Conservation (phyloP, 2,797 vertebrate genomes). For the Poeciliopsis presidionis region DNA sequence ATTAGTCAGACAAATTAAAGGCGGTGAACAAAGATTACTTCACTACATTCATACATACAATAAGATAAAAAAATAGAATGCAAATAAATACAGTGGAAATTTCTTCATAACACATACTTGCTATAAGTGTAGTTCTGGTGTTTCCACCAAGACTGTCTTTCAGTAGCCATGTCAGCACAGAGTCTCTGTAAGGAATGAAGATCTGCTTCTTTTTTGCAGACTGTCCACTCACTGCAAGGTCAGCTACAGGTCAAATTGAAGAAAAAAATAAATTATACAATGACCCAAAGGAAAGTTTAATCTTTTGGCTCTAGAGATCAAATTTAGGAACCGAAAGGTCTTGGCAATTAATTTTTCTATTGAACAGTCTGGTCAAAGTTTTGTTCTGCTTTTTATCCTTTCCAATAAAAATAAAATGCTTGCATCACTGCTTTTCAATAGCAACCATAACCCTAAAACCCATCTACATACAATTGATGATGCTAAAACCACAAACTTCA, state of each 20-base stretch:
- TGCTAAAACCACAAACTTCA: not conserved
- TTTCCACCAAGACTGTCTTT: slow-evolving; percentile 98
- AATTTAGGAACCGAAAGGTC: not conserved
- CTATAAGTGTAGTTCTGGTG: slow-evolving; percentile 96
- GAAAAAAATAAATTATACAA: slow-evolving; percentile 21
- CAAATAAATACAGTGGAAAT: slow-evolving; percentile 6
- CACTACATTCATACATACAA: slow-evolving; percentile 1
- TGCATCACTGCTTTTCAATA: not conserved
- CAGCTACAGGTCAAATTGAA: slow-evolving; percentile 78
- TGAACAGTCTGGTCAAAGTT: too few relatives aligned
- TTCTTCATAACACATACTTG: slow-evolving; percentile 83
- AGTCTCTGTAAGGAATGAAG: slow-evolving; percentile 97
- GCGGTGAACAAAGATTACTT: not conserved
- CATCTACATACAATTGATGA: not conserved
- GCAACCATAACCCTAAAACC: not conserved
- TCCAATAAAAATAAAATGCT: not conserved
- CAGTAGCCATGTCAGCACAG: slow-evolving; percentile 95
- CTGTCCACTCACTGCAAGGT: slow-evolving; percentile 87
- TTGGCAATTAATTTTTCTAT: not conserved
- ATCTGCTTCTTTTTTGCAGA: slow-evolving; percentile 85
- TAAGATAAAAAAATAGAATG: not conserved
- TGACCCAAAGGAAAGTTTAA: slow-evolving; percentile 2
- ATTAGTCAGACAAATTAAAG: slow-evolving; percentile 5
- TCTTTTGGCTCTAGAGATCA: not conserved
- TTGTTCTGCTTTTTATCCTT: not conserved